A percentile compares a stretch with the other conserved stretches of the same genome.
phyloP scores from a whole-genome alignment of 2,113 vertebrate genomes.

The Gracilinanus agilis region DNA sequence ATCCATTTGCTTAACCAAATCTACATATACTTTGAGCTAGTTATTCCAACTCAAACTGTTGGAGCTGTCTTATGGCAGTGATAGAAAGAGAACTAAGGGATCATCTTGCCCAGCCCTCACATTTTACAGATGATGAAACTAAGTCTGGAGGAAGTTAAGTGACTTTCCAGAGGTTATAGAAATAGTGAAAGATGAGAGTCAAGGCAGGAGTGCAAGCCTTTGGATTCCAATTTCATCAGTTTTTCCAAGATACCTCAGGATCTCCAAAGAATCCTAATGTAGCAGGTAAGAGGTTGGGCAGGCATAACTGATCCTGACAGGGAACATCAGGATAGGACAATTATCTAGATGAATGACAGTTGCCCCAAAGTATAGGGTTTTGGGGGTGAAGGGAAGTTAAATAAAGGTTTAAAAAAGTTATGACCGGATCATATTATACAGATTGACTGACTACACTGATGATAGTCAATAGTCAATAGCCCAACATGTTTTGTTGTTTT shows the following conservation, averaged over 20 bases:
- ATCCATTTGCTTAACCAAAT: no score
- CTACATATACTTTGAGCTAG: no score
- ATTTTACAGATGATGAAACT: no score
- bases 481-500: neutral
- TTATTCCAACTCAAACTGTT: no score
- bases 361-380: neutral
- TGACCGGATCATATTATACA: neutral
- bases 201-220: neutral
- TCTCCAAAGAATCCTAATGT: neutral
- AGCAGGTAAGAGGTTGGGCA: neutral
- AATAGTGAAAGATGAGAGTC: neutral
- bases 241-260: neutral
- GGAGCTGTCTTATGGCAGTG: no score
- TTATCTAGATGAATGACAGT: neutral
- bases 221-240: neutral
- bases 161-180: neutral
- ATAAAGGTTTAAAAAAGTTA: constrained; percentile 12
- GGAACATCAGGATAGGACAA: neutral
- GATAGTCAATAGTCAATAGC: neutral
- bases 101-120: neutral
- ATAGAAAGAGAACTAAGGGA: no score
- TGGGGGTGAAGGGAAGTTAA: neutral
- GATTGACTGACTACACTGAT: neutral
- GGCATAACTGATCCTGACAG: neutral
- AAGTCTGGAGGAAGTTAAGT: no score